These are phyloP conservation scores for Antennarius striatus DNA, from an alignment of 2,113 vertebrate species.

Conservation along the genomic window DNA sequence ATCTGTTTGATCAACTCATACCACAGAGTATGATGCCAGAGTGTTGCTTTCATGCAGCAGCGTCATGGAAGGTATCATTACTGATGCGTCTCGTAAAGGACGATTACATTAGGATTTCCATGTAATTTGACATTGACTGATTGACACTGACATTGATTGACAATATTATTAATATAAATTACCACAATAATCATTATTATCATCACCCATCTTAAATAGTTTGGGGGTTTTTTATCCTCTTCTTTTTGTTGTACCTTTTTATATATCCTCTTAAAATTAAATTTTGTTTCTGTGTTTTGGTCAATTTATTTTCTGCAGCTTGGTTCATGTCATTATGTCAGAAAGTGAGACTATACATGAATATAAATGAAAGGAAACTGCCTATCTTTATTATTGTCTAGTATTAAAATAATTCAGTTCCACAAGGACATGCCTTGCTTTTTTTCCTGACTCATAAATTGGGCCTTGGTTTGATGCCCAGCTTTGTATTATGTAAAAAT, in stretches of 20 bases:
- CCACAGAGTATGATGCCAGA: background rate
- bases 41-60: too few relatives aligned
- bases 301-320: background rate
- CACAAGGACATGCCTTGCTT: too few relatives aligned
- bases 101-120: background rate
- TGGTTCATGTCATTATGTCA: background rate
- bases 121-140: background rate
- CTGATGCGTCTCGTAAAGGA: background rate
- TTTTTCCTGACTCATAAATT: background rate
- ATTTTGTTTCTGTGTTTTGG: too few relatives aligned
- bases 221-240: background rate
- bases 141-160: slow-evolving; percentile 3
- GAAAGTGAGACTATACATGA: too few relatives aligned
- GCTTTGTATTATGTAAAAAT: background rate
- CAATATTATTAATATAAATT: background rate
- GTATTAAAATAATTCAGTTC: too few relatives aligned
- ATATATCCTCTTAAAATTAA: too few relatives aligned
- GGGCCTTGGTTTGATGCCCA: too few relatives aligned
- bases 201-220: slow-evolving; percentile 10
- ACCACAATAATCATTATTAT: slow-evolving; percentile 7
- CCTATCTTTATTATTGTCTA: too few relatives aligned
- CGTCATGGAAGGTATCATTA: background rate
- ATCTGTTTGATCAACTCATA: background rate
- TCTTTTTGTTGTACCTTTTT: too few relatives aligned
- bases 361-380: too few relatives aligned